Evolutionary conservation across 2,888 invertebrate species (phyloP), one percentile per base, ranked within the genome.

Genomic region (Liposcelis brunnea): DNA sequence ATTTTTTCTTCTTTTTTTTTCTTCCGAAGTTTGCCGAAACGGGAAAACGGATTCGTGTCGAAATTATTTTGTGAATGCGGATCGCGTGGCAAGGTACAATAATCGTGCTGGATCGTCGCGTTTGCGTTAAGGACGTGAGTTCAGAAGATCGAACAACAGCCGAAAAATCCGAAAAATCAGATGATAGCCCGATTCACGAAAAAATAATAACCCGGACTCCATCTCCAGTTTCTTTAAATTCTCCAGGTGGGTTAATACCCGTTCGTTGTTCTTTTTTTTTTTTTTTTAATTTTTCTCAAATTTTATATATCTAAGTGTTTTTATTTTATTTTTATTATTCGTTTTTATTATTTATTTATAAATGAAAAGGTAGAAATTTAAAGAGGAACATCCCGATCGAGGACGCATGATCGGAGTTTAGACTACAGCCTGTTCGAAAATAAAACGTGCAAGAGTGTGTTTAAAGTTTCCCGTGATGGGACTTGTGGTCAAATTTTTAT

Each of bases 211-310:
- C 7, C 7, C 35, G 35, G 7, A 15, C 35, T 14, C 15, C 35
- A 6, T 15, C 35, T 4, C 35, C 35, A 10, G 10, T 15, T 16
- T 35, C 35, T 14, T 6, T 15, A 14, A 10, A 15, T 7, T 35
- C 35, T 14, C 40, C 40, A 40, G 40, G 40, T 40, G 40, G 40
- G 40, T 40, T 19, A 6, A 16, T 16, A 35, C 5, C 4, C 35
- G 35, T 35, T 14, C 12, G 40, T 7, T 40, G 40, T 19, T 40
- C 3, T 12, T 19, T 14, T 40, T 40, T 14, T 40, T 16, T 40
- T 40, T 19, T 18, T 16, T 40, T 19, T 6, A 40, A 19, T 14
- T 40, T 14, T 40, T 40, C 7, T 21, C 10, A 16, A 14, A 35
- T 35, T 10, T 15, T 35, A 4, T 35, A 4, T 26, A 26, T 26